A percentile compares a stretch with the other conserved stretches of the same genome.
Evolutionary conservation across 2,113 vertebrate genomes (phyloP).

Genomic region (Sitta europaea): DNA sequence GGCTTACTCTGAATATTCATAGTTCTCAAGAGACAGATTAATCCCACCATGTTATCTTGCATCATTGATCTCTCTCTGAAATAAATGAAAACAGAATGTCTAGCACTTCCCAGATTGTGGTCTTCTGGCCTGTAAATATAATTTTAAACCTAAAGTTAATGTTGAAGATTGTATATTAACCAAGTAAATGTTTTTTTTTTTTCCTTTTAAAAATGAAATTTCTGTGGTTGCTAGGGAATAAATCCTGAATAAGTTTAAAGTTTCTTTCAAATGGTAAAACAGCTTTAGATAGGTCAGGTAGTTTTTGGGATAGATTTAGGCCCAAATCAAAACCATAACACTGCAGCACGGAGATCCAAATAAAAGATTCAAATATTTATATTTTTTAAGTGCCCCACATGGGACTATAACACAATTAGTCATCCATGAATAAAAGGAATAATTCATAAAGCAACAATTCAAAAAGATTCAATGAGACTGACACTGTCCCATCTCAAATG

Average conservation of each 20-base stretch:
- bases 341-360: background rate
- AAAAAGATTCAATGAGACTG: background rate
- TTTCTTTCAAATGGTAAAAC: background rate
- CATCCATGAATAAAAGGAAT: background rate
- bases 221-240: background rate
- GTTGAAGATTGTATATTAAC: background rate
- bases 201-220: background rate
- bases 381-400: background rate
- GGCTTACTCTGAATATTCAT: constrained; percentile 20
- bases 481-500: background rate
- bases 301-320: background rate
- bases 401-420: background rate
- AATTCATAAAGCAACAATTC: background rate
- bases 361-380: background rate
- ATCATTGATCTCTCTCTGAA: background rate
- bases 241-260: background rate
- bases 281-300: background rate
- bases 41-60: background rate
- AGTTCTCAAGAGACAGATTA: background rate
- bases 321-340: background rate
- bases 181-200: background rate
- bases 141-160: background rate
- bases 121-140: background rate
- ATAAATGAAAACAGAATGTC: background rate
- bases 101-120: background rate